Conservation (phyloP, 2,888 invertebrate genomes). For the Synanthedon vespiformis region DNA sequence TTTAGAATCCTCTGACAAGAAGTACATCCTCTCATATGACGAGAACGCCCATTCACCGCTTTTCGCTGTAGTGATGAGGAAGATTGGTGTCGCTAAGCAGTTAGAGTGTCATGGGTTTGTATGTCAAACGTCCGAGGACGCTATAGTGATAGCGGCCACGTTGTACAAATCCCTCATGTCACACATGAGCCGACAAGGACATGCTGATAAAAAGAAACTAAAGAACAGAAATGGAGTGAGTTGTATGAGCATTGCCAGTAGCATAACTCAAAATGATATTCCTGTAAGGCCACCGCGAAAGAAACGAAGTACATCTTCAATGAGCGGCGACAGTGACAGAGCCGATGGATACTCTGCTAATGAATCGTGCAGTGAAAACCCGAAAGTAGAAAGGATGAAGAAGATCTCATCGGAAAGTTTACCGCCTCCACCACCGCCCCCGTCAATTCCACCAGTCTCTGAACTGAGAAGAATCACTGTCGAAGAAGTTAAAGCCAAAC, state of each 20-base stretch:
- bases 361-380: conserved; percentile 59
- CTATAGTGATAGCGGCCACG: conserved; percentile 91
- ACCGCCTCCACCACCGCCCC: conserved; percentile 59
- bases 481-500: conserved; percentile 71
- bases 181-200: conserved; percentile 76
- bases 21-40: conserved; percentile 68
- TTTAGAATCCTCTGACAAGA: conserved; percentile 65
- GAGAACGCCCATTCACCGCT: conserved; percentile 82
- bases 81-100: conserved; percentile 80
- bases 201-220: conserved; percentile 67
- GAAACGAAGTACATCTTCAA: conserved; percentile 76
- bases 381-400: conserved; percentile 66
- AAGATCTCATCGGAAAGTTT: conserved; percentile 69
- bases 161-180: conserved; percentile 89
- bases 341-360: conserved; percentile 62
- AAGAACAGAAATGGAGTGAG: conserved; percentile 81
- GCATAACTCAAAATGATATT: conserved; percentile 55
- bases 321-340: conserved; percentile 73
- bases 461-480: conserved; percentile 59
- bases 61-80: conserved; percentile 91
- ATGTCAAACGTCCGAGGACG: conserved; percentile 90
- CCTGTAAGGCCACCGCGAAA: conserved; percentile 81
- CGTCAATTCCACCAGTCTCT: conserved; percentile 30
- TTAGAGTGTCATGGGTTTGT: conserved; percentile 93
- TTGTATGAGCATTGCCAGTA: conserved; percentile 81